Evolutionary conservation across 2,888 invertebrate genomes (phyloP).

Genomic region (Drosophila percnosoma): DNA sequence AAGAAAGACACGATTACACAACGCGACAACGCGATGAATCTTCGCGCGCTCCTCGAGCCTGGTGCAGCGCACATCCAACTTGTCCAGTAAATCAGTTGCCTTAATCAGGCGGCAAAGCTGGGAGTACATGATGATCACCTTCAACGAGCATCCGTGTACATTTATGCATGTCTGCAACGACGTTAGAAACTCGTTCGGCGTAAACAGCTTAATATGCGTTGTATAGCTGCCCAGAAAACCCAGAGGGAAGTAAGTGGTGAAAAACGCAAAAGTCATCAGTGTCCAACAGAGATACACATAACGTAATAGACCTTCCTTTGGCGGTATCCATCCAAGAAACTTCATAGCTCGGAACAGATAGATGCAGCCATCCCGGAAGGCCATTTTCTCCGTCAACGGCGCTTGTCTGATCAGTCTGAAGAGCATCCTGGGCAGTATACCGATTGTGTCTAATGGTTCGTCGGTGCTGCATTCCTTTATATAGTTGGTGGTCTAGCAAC

Average conservation of each 20-base stretch:
- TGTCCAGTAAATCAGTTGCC: conserved; percentile 57
- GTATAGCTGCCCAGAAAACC: conserved; percentile 62
- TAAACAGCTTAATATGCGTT: conserved; percentile 57
- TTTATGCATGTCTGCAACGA: conserved; percentile 73
- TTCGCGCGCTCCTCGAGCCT: conserved; percentile 53
- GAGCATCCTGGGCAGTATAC: conserved; percentile 43
- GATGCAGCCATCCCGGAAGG: conserved; percentile 59
- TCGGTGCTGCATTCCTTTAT: conserved; percentile 25
- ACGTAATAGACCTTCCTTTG: conserved; percentile 41
- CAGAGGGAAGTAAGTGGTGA: conserved; percentile 56
- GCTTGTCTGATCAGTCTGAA: conserved; percentile 56
- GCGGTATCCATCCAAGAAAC: conserved; percentile 63
- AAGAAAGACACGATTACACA: conserved; percentile 56
- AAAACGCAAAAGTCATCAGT: conserved; percentile 40
- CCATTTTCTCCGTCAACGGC: conserved; percentile 41
- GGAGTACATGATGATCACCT: conserved; percentile 54
- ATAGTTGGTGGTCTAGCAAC: conserved; percentile 31
- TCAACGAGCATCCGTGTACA: conserved; percentile 63
- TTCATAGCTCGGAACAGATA: conserved; percentile 63
- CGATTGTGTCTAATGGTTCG: conserved; percentile 1
- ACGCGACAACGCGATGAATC: conserved; percentile 62
- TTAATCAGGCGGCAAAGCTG: conserved; percentile 60
- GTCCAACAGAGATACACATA: conserved; percentile 58
- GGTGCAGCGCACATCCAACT: conserved; percentile 61
- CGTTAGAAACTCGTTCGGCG: conserved; percentile 69